Evolutionary conservation across 2,113 vertebrate species (phyloP).

Genomic region (Hippocampus barbouri): DNA sequence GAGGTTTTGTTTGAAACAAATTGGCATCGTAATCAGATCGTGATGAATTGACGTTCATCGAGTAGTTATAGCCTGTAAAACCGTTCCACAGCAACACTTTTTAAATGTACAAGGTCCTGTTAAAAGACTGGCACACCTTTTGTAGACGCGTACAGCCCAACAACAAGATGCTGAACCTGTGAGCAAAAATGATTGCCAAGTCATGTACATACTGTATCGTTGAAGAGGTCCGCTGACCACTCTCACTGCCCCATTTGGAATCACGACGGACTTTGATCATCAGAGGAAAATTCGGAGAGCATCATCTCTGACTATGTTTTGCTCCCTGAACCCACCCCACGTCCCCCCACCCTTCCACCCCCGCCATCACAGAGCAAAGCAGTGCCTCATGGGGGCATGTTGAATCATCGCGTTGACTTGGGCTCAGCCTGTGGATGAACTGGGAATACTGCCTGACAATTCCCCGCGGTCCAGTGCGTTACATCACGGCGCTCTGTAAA

Average conservation of each 20-base stretch:
- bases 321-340: background rate
- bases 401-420: slow-evolving; percentile 49
- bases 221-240: slow-evolving; percentile 43
- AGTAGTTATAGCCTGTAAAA: background rate
- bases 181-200: slow-evolving; percentile 44
- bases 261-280: slow-evolving; percentile 44
- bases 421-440: slow-evolving; percentile 46
- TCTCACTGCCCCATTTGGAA: slow-evolving; percentile 62
- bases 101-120: background rate
- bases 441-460: slow-evolving; percentile 59
- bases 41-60: slow-evolving; percentile 2
- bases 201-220: slow-evolving; percentile 58
- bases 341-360: background rate
- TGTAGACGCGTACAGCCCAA: slow-evolving; percentile 37
- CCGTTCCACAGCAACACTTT: slow-evolving; percentile 1
- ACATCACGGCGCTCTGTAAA: slow-evolving; percentile 50
- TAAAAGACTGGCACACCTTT: slow-evolving; percentile 18
- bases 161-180: slow-evolving; percentile 28
- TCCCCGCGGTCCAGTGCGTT: slow-evolving; percentile 20
- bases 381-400: slow-evolving; percentile 43
- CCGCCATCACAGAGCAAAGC: slow-evolving; percentile 27
- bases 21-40: background rate
- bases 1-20: slow-evolving; percentile 5
- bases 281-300: slow-evolving; percentile 37
- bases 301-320: slow-evolving; percentile 20